These are phyloP conservation scores for Andrena cerasifolii DNA, from an alignment of 1,140 invertebrate genomes.

Conservation along the genomic window DNA sequence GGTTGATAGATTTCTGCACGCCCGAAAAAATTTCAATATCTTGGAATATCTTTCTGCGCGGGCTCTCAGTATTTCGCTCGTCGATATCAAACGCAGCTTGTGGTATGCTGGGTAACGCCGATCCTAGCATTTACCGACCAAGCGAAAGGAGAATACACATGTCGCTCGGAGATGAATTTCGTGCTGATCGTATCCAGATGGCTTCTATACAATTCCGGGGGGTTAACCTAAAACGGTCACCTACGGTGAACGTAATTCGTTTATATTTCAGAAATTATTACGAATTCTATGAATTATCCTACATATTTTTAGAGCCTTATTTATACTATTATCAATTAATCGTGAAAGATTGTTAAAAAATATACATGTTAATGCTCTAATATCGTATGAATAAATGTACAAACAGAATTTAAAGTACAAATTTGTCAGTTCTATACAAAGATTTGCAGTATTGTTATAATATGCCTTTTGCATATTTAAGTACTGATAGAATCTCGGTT, in stretches of 20 bases:
- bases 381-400: too few relatives aligned
- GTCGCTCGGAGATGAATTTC: slow-evolving; percentile 41
- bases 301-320: background rate
- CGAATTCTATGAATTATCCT: too few relatives aligned
- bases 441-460: background rate
- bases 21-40: slow-evolving; percentile 57
- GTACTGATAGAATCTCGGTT: slow-evolving; percentile 4
- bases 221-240: slow-evolving; percentile 20
- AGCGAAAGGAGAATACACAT: slow-evolving; percentile 40
- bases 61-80: slow-evolving; percentile 17
- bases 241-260: background rate
- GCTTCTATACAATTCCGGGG: slow-evolving; percentile 23
- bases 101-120: slow-evolving; percentile 43
- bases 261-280: background rate
- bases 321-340: too few relatives aligned
- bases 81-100: slow-evolving; percentile 48
- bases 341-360: too few relatives aligned
- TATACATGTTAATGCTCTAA: too few relatives aligned
- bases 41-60: slow-evolving; percentile 16
- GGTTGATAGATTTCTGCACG: slow-evolving; percentile 51
- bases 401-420: background rate
- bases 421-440: background rate
- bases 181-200: slow-evolving; percentile 42
- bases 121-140: slow-evolving; percentile 48
- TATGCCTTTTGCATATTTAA: background rate